Conservation (phyloP, 2,113 vertebrate species). For the Camelus bactrianus region DNA sequence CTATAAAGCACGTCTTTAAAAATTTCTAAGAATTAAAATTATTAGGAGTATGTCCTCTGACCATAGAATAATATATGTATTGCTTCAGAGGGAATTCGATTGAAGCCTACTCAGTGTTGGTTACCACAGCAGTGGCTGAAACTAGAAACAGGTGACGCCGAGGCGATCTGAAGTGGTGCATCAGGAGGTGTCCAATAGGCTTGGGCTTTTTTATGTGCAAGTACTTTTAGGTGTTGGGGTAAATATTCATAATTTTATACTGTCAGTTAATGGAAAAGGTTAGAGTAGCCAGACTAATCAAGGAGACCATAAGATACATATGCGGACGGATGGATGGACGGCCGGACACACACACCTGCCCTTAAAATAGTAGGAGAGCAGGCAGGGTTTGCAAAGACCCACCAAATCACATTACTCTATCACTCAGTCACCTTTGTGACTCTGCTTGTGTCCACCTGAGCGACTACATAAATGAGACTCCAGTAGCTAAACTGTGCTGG, state of each 20-base stretch:
- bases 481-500: not conserved
- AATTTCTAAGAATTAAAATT: not conserved
- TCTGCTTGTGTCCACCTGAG: not conserved
- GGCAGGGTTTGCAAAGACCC: not conserved
- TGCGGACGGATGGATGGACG: too few relatives aligned
- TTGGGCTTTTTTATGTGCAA: not conserved
- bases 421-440: not conserved
- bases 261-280: not conserved
- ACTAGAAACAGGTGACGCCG: not conserved
- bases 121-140: not conserved
- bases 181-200: not conserved
- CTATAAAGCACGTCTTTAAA: not conserved
- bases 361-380: not conserved
- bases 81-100: not conserved
- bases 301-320: not conserved
- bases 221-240: not conserved
- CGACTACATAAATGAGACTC: not conserved
- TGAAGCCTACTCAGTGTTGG: not conserved
- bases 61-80: not conserved
- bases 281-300: not conserved
- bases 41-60: not conserved
- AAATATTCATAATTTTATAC: not conserved
- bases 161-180: not conserved
- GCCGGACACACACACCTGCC: not conserved
- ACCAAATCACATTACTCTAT: not conserved